These are phyloP conservation scores for Calameuta filiformis DNA, from an alignment of 2,888 invertebrate genomes.

Conservation along the genomic window DNA sequence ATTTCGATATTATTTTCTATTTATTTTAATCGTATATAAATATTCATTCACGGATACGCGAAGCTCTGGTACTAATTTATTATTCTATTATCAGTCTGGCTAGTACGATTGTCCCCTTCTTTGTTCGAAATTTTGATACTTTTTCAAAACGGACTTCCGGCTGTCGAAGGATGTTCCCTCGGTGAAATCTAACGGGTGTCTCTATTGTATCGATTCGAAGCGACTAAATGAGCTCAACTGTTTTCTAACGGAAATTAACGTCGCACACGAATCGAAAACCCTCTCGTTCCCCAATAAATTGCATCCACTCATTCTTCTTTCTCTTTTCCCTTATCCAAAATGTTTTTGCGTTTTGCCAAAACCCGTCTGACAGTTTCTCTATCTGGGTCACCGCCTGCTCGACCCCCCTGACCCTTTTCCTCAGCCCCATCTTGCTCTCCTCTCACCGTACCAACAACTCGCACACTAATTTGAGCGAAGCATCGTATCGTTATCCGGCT, in stretches of 20 bases:
- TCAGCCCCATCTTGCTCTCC: background rate
- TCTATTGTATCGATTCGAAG: background rate
- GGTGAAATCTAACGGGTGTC: background rate
- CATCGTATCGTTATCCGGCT: background rate
- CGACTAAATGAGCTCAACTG: background rate
- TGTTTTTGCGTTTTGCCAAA: background rate
- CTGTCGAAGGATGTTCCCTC: background rate
- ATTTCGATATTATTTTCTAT: background rate
- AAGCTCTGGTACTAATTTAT: background rate
- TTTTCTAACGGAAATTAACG: background rate
- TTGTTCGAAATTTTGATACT: background rate
- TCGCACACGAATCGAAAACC: background rate
- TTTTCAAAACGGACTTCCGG: background rate
- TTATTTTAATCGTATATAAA: background rate
- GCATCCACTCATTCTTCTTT: background rate
- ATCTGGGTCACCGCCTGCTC: background rate
- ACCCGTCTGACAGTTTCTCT: background rate
- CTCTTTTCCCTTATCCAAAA: background rate
- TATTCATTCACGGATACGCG: background rate
- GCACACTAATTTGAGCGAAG: background rate
- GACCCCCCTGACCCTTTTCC: background rate
- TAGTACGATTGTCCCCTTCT: background rate
- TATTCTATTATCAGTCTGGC: background rate
- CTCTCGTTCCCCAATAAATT: background rate
- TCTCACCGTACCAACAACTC: background rate